These are phyloP conservation scores for Pristiophorus japonicus DNA, from an alignment of 2,113 vertebrate species.

Conservation along the genomic window DNA sequence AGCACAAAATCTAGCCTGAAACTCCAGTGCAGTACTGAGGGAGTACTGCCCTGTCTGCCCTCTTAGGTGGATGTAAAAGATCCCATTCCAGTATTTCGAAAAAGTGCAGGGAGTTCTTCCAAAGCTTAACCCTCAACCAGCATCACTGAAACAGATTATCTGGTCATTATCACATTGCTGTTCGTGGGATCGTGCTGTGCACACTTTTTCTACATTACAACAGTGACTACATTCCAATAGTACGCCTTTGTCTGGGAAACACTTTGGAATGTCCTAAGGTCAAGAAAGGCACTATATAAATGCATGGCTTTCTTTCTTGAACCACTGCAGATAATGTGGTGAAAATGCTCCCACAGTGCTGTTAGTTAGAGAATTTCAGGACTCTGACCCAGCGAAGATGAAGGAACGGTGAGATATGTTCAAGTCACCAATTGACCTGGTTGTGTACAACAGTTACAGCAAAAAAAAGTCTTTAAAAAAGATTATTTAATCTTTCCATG, in stretches of 20 bases:
- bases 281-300: not conserved
- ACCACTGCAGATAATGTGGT: not conserved
- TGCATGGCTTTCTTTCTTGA: not conserved
- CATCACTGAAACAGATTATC: not conserved
- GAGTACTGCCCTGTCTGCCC: not conserved
- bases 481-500: not conserved
- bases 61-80: not conserved
- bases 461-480: not conserved
- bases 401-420: not conserved
- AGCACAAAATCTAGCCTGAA: not conserved
- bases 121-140: not conserved
- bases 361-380: not conserved
- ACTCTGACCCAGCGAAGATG: not conserved
- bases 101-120: not conserved
- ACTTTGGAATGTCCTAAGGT: not conserved
- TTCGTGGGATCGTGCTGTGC: not conserved
- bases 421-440: not conserved
- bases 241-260: not conserved
- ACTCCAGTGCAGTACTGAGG: not conserved
- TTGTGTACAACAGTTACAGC: not conserved
- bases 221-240: not conserved
- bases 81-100: not conserved
- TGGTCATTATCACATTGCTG: not conserved
- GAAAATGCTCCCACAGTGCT: not conserved
- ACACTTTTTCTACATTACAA: not conserved